Percentiles rank a stretch among this genome's conserved stretches.
Evolutionary conservation across 2,888 invertebrate species (phyloP).

Genomic region (Drosophila merina): DNA sequence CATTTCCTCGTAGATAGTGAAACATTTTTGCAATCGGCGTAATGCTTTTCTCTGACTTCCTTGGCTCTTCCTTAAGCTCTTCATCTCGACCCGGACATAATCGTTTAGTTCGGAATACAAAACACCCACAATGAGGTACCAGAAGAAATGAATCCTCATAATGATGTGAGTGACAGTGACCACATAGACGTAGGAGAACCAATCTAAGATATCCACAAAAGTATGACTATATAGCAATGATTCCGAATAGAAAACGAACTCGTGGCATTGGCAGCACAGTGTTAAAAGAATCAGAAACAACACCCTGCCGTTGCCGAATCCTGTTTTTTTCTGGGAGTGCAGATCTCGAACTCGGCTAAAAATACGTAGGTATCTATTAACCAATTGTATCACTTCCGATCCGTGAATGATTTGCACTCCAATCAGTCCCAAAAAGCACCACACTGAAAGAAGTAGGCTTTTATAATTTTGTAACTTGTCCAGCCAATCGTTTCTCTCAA

Average conservation of each 20-base stretch:
- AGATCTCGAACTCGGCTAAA: background rate
- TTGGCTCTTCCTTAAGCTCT: background rate
- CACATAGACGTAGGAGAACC: background rate
- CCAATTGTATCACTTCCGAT: background rate
- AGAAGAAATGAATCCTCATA: background rate
- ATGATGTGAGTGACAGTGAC: background rate
- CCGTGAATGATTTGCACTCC: background rate
- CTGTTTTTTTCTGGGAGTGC: background rate
- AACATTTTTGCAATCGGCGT: background rate
- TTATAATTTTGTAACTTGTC: slow-evolving; percentile 1
- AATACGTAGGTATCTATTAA: background rate
- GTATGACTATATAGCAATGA: background rate
- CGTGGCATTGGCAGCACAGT: background rate
- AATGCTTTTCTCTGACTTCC: background rate
- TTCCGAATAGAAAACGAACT: background rate
- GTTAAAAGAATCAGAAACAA: background rate
- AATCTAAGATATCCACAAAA: background rate
- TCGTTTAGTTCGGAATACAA: slow-evolving; percentile 10
- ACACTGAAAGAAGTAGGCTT: background rate
- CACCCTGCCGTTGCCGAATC: background rate
- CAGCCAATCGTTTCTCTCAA: background rate
- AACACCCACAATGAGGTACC: slow-evolving; percentile 2
- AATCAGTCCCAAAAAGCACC: background rate
- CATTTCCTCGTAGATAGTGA: slow-evolving; percentile 2
- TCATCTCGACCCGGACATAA: background rate